These are phyloP conservation scores for Nipponia nippon DNA, from an alignment of 2,113 vertebrate genomes.

Conservation along the genomic window DNA sequence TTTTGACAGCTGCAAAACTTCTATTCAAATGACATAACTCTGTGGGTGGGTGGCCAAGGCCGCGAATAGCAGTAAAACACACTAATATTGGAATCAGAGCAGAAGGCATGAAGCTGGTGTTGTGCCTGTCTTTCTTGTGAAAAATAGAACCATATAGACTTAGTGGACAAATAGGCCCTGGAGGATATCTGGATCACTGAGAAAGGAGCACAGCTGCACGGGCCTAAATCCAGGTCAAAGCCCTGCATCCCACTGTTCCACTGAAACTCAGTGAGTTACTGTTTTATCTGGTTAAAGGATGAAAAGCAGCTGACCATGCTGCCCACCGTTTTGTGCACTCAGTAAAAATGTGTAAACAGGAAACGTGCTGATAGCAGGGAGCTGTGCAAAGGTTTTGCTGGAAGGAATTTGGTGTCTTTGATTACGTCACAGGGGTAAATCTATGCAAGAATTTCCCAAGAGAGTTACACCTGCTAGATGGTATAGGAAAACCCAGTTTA, in stretches of 20 bases:
- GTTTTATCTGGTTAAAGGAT: not conserved
- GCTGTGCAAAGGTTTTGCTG: not conserved
- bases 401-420: not conserved
- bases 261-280: not conserved
- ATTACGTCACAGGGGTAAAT: not conserved
- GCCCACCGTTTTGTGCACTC: not conserved
- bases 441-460: not conserved
- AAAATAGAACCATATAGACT: accelerated
- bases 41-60: not conserved
- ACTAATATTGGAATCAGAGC: conserved; percentile 31
- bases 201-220: not conserved
- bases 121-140: not conserved
- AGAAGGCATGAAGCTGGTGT: not conserved
- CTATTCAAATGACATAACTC: not conserved
- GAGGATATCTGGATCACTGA: not conserved
- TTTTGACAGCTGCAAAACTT: conserved; percentile 43
- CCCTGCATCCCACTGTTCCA: not conserved
- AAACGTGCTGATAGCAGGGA: not conserved
- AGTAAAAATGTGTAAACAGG: not conserved
- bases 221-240: not conserved
- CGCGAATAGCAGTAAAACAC: not conserved
- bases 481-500: not conserved
- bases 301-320: not conserved
- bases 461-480: not conserved
- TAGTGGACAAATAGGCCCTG: not conserved